These are phyloP conservation scores for Procambarus virginalis DNA, from an alignment of 1,140 invertebrate genomes.

Conservation along the genomic window DNA sequence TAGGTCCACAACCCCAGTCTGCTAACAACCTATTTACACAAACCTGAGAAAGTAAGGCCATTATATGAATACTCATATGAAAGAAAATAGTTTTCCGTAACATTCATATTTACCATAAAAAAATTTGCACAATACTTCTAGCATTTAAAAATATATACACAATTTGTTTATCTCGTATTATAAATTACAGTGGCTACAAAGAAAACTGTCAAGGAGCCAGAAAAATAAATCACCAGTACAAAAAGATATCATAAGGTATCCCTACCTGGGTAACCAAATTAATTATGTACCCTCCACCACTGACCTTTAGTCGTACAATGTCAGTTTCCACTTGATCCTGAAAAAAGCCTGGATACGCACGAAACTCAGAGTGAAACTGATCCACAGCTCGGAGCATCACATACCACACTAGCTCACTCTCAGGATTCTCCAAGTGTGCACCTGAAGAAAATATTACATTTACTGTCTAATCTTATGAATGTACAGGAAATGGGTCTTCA, in stretches of 20 bases:
- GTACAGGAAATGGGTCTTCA: too few species aligned
- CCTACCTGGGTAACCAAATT: too few species aligned
- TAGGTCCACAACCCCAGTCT: constrained; percentile 86
- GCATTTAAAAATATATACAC: too few species aligned
- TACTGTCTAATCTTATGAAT: neutral
- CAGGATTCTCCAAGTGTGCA: constrained; percentile 83
- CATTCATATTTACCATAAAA: too few species aligned
- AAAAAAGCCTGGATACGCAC: constrained; percentile 86
- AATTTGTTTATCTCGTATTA: too few species aligned
- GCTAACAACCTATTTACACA: constrained; percentile 86
- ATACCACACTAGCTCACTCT: constrained; percentile 92
- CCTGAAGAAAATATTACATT: constrained; percentile 73
- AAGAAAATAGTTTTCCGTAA: neutral
- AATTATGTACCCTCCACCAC: neutral
- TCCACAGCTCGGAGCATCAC: constrained; percentile 93
- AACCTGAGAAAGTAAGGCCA: constrained; percentile 74
- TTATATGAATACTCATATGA: neutral
- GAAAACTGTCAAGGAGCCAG: too few species aligned
- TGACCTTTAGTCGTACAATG: constrained; percentile 88
- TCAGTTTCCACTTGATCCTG: constrained; percentile 91
- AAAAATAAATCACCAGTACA: too few species aligned
- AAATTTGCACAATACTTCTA: too few species aligned
- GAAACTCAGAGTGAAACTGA: constrained; percentile 90
- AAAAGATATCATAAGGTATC: too few species aligned
- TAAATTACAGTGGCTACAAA: too few species aligned